Percentiles rank a stretch among this genome's conserved stretches.
Evolutionary conservation across 2,888 invertebrate genomes (phyloP).

Genomic region (Periphyllus acericola): DNA sequence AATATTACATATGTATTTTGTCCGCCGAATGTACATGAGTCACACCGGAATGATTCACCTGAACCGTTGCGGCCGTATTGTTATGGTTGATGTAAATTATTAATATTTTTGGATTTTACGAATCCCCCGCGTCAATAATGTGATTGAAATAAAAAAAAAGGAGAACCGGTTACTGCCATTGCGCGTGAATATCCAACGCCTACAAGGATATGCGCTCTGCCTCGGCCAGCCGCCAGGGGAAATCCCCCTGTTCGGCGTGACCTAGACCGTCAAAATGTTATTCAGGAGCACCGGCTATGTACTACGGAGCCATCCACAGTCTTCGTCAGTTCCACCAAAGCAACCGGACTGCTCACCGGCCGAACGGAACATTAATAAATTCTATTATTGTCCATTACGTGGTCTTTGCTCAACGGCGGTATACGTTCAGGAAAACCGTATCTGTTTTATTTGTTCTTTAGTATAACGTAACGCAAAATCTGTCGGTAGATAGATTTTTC

Average conservation of each 20-base stretch:
- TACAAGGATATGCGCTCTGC: not conserved
- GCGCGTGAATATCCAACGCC: not conserved
- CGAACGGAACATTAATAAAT: not conserved
- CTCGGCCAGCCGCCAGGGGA: not conserved
- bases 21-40: too few relatives aligned
- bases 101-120: too few relatives aligned
- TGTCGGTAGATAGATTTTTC: not conserved
- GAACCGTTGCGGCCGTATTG: too few relatives aligned
- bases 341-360: not conserved
- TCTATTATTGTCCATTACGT: too few relatives aligned
- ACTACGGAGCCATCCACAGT: not conserved
- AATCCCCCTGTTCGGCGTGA: slow-evolving; percentile 1
- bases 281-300: not conserved
- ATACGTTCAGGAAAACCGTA: not conserved
- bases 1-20: too few relatives aligned
- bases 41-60: too few relatives aligned
- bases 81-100: too few relatives aligned
- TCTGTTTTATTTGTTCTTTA: not conserved
- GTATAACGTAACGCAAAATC: not conserved
- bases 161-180: not conserved
- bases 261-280: slow-evolving; percentile 30
- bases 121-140: too few relatives aligned
- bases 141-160: too few relatives aligned
- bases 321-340: not conserved
- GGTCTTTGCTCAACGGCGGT: not conserved